These are phyloP conservation scores for Nycticorax nycticorax DNA, from an alignment of 2,113 vertebrate genomes.

Conservation along the genomic window DNA sequence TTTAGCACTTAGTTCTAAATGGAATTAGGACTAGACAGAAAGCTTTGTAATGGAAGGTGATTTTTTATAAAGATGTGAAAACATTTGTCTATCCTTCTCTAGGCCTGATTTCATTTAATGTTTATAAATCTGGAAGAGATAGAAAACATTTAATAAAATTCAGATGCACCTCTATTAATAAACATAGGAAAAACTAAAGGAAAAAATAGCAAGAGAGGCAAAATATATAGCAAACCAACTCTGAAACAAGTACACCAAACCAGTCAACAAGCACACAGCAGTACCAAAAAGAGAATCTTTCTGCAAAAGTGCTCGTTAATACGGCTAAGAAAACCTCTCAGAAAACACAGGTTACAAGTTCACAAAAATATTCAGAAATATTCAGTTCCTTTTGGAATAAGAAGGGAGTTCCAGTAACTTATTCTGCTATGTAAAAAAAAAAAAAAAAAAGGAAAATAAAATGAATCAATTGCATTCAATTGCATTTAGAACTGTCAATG, in stretches of 20 bases:
- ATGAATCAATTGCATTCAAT: neutral
- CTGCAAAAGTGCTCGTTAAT: neutral
- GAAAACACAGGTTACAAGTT: neutral
- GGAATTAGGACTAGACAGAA: neutral
- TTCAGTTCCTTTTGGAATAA: neutral
- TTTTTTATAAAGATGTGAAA: neutral
- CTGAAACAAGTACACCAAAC: neutral
- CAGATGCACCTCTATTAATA: neutral
- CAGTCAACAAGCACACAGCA: neutral
- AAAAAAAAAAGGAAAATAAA: neutral
- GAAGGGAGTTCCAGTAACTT: neutral
- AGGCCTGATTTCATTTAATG: slow-evolving; percentile 9
- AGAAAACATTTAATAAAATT: neutral
- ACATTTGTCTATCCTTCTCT: neutral
- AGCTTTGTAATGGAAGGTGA: neutral
- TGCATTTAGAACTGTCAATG: neutral
- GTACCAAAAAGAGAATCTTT: neutral
- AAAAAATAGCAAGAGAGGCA: neutral
- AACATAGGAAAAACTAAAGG: neutral
- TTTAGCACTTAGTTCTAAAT: neutral
- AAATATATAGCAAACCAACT: neutral
- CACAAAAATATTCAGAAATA: neutral
- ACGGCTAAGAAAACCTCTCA: neutral
- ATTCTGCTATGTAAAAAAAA: neutral
- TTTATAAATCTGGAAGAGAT: neutral